Evolutionary conservation across 2,113 vertebrate species (phyloP).

Genomic region (Acrocephalus arundinaceus): DNA sequence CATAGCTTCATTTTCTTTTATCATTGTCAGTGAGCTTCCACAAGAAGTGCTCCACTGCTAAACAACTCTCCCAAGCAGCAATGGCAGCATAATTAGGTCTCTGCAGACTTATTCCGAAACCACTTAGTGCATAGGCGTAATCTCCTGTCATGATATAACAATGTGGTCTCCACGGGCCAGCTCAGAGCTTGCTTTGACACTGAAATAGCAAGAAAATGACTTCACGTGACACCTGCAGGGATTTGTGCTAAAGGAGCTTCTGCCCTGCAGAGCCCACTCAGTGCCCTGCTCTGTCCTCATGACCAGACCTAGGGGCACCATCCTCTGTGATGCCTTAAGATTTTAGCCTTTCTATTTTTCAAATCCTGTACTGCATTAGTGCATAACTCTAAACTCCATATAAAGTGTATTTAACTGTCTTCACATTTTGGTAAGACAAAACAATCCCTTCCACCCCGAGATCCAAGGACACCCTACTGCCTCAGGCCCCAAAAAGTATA

Average conservation of each 20-base stretch:
- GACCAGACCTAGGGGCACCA: neutral
- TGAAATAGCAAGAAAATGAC: neutral
- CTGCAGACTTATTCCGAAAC: constrained; percentile 34
- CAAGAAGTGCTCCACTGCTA: constrained; percentile 9
- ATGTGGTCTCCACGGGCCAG: neutral
- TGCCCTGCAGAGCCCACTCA: neutral
- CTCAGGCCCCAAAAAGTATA: neutral
- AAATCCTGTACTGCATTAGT: no score
- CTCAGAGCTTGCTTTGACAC: constrained; percentile 39
- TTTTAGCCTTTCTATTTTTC: neutral
- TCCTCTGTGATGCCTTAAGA: fast-evolving
- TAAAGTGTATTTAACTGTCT: no score
- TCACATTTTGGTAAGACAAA: neutral
- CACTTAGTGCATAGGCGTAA: constrained; percentile 44
- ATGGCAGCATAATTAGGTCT: constrained; percentile 54
- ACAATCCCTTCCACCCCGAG: neutral
- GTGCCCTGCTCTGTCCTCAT: neutral
- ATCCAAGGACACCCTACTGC: neutral
- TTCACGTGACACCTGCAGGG: neutral
- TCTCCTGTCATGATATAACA: constrained; percentile 52
- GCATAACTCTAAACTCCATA: no score
- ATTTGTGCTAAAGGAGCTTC: neutral
- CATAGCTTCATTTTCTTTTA: constrained; percentile 38
- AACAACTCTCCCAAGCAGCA: constrained; percentile 26
- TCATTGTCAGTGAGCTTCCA: neutral